phyloP scores from a whole-genome alignment of 2,888 invertebrate genomes.

The Polyploca ridens region DNA sequence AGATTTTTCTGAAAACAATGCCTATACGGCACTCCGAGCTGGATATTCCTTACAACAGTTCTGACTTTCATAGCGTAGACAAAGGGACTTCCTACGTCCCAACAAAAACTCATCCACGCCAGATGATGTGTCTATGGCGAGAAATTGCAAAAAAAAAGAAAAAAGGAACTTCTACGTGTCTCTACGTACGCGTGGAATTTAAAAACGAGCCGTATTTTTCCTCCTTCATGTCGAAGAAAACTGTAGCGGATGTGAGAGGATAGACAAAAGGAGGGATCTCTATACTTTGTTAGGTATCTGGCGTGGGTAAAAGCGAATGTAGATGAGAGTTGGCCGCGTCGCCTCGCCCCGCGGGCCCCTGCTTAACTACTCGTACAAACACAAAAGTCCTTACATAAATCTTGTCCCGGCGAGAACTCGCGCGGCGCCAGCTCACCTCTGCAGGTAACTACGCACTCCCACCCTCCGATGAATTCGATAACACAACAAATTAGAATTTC shows the following conservation, averaged over 20 bases:
- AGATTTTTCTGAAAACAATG: conserved; percentile 78
- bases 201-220: conserved; percentile 75
- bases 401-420: conserved; percentile 74
- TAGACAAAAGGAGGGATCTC: conserved; percentile 74
- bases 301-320: conserved; percentile 71
- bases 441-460: conserved; percentile 65
- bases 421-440: conserved; percentile 70
- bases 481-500: conserved; percentile 73
- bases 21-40: conserved; percentile 63
- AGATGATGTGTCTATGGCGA: conserved; percentile 83
- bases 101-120: conserved; percentile 83
- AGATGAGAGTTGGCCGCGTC: conserved; percentile 62
- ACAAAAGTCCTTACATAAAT: conserved; percentile 84
- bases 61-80: conserved; percentile 80
- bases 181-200: conserved; percentile 66
- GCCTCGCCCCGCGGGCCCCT: conserved; percentile 55
- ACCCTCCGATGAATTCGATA: conserved; percentile 69
- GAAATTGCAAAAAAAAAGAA: conserved; percentile 75
- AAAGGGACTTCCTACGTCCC: conserved; percentile 79
- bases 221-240: conserved; percentile 69
- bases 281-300: conserved; percentile 76
- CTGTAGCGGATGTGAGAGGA: conserved; percentile 73
- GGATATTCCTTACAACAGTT: conserved; percentile 80
- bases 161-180: conserved; percentile 62
- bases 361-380: conserved; percentile 81